Base-by-base conservation (phyloP, 2,888 invertebrate genomes). In the Linnaemya tessellans region DNA sequence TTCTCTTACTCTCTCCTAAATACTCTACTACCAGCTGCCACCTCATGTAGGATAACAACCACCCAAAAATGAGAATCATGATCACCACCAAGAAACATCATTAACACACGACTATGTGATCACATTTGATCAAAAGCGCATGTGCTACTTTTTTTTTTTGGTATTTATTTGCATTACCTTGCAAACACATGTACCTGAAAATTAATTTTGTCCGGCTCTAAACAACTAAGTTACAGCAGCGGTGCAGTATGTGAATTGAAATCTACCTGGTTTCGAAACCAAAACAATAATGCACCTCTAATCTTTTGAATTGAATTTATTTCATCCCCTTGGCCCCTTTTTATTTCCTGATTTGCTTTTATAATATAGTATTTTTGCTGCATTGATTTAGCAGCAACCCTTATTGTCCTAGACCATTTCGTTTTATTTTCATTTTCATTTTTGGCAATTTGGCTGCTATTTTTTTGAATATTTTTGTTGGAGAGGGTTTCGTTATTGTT, bases 81-180 rank as follows among this genome's bases (percentile, higher is more conserved):
- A 62, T 64, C 62, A 43, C 49, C 38, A 35, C n/a, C 49, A 54
- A 25, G n/a, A 13, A 62, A 49, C 43, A 74, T 49, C 58, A 68
- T 20, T 54, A 78, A 30, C 5, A 30, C 5, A 30, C 30, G 30
- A 30, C 5, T 30, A 77, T 68, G 25, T 58, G 83, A 68, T 67
- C 73, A 30, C 0, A 7, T 60, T 58, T 60, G 62, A 73, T 77
- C 49, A 60, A 77, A 68, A 68, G 84, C 88, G 87, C 88, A 87
- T 87, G 89, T 88, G 87, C 54, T 83, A 74, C 64, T 81, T 74
- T 67, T 80, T 74, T 67, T 80, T 75, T 74, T 70, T 58, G 54
- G 30, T 81, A 67, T 67, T 64, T 86, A 87, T 88, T 89, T 87
- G 87, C 87, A 87, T 89, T 89, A 88, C 84, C 85, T 75, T 79